Conservation (phyloP, 2,113 vertebrate species). For the Dermatemys mawii region DNA sequence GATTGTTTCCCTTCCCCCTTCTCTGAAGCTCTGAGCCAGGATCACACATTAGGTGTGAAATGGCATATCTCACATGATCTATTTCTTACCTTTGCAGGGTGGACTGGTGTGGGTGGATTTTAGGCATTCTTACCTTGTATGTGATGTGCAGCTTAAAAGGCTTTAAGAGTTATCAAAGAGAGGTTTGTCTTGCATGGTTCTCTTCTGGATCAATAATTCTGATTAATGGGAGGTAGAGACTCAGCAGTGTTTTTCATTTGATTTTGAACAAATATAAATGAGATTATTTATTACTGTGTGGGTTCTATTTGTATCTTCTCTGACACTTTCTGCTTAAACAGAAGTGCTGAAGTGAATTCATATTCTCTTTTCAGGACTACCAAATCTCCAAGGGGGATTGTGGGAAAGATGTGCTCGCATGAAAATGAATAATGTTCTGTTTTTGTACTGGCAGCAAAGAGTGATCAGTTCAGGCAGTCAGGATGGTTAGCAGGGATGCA, state of each 20-base stretch:
- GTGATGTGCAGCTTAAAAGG: rapidly evolving
- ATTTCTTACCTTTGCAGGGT: background rate
- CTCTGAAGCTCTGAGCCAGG: too few relatives aligned
- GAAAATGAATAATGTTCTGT: background rate
- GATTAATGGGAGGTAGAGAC: background rate
- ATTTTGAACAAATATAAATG: background rate
- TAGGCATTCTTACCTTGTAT: background rate
- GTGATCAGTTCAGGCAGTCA: background rate
- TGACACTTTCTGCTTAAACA: background rate
- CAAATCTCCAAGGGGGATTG: background rate
- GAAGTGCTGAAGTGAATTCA: background rate
- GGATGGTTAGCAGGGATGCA: background rate
- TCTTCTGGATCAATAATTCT: background rate
- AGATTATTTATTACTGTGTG: background rate
- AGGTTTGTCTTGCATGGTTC: background rate
- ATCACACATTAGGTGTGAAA: rapidly evolving
- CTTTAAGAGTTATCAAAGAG: rapidly evolving
- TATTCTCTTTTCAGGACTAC: background rate
- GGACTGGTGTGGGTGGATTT: background rate
- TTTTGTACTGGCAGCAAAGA: background rate
- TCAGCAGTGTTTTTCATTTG: background rate
- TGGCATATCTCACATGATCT: background rate
- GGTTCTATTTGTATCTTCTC: background rate
- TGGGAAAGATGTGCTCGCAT: too few relatives aligned
- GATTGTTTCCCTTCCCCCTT: too few relatives aligned